Conservation (phyloP, 2,113 vertebrate species). For the Lamprologus tigripictilis region DNA sequence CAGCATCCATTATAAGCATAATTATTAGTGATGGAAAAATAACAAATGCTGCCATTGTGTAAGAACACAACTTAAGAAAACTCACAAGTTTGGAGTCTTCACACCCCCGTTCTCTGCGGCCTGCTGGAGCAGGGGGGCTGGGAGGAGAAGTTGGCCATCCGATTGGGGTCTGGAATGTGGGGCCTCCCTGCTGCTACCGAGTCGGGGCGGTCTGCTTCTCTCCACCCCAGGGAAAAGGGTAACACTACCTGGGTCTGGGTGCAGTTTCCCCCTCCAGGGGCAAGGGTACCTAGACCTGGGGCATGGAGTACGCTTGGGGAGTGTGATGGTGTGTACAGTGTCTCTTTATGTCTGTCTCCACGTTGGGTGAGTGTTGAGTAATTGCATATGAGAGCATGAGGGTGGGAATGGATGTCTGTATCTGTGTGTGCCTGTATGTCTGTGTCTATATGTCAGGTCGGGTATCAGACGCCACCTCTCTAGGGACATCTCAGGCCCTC, state of each 20-base stretch:
- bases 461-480: too few species aligned
- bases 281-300: not conserved
- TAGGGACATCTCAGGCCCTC: fast-evolving
- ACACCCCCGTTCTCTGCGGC: fast-evolving
- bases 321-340: too few species aligned
- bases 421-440: too few species aligned
- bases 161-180: not conserved
- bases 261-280: fast-evolving
- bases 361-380: too few species aligned
- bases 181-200: fast-evolving
- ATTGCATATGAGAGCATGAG: too few species aligned
- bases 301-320: fast-evolving
- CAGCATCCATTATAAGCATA: not conserved
- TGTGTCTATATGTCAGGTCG: fast-evolving
- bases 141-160: fast-evolving
- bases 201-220: fast-evolving
- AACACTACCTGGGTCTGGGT: fast-evolving
- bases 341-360: too few species aligned
- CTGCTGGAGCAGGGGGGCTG: not conserved
- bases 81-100: not conserved
- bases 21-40: not conserved
- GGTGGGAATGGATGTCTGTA: fast-evolving
- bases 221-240: not conserved
- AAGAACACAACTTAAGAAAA: not conserved
- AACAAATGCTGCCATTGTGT: not conserved